phyloP scores from a whole-genome alignment of 2,797 vertebrate genomes.

The Ataeniobius toweri region DNA sequence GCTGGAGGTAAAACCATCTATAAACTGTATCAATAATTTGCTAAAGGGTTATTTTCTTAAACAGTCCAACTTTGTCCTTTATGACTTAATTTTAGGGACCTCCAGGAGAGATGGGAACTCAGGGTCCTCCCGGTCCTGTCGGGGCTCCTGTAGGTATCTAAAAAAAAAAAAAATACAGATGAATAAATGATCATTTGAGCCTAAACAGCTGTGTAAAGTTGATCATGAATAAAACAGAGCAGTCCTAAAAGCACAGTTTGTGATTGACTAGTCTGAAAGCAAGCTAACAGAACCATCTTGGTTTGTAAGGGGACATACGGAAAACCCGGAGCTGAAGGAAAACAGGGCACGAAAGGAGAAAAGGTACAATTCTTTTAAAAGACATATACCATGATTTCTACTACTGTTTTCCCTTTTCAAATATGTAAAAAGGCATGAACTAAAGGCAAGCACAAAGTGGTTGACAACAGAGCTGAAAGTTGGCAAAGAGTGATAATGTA shows the following conservation, averaged over 20 bases:
- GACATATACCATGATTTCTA: not conserved
- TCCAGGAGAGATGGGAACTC: slow-evolving; percentile 78
- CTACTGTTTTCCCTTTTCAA: not conserved
- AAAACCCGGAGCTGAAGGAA: slow-evolving; percentile 78
- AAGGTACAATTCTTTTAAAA: slow-evolving; percentile 76
- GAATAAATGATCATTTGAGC: slow-evolving; percentile 12
- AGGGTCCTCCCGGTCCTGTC: slow-evolving; percentile 72
- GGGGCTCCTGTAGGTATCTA: slow-evolving; percentile 80
- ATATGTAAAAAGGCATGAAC: not conserved
- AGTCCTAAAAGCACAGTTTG: not conserved
- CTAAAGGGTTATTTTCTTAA: not conserved
- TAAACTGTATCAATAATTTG: not conserved
- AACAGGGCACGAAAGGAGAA: slow-evolving; percentile 81
- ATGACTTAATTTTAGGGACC: slow-evolving; percentile 61
- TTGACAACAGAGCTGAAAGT: not conserved
- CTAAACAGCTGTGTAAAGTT: not conserved
- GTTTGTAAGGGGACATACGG: slow-evolving; percentile 81
- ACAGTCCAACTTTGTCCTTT: slow-evolving; percentile 5
- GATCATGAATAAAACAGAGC: not conserved
- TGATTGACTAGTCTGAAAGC: not conserved
- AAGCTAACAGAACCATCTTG: not conserved
- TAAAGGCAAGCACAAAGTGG: not conserved
- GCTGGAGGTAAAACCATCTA: slow-evolving; percentile 71
- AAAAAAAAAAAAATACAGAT: slow-evolving; percentile 1
- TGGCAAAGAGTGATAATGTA: not conserved